These are phyloP conservation scores for Zeuzera pyrina DNA, from an alignment of 2,888 invertebrate genomes.

Conservation along the genomic window DNA sequence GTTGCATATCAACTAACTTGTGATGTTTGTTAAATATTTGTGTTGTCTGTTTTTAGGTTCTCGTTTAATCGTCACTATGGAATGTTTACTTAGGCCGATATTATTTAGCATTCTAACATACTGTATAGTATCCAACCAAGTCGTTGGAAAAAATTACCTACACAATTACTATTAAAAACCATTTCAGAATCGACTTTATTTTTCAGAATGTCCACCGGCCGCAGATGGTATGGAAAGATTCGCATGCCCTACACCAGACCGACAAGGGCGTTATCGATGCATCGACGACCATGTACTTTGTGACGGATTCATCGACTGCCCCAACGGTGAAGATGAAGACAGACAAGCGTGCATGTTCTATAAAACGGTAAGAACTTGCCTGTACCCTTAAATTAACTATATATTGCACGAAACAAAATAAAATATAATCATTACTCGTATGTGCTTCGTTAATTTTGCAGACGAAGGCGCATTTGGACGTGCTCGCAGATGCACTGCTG, in stretches of 20 bases:
- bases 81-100: too few relatives aligned
- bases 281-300: constrained; percentile 96
- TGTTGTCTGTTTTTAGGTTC: too few relatives aligned
- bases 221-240: constrained; percentile 96
- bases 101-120: too few relatives aligned
- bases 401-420: background rate
- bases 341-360: constrained; percentile 96
- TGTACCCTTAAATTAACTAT: background rate
- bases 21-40: too few relatives aligned
- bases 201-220: constrained; percentile 92
- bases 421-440: background rate
- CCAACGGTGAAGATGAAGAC: constrained; percentile 93
- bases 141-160: too few relatives aligned
- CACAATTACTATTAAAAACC: too few relatives aligned
- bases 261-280: constrained; percentile 93
- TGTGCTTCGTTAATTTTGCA: constrained; percentile 57
- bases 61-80: too few relatives aligned
- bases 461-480: constrained; percentile 96
- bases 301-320: constrained; percentile 96
- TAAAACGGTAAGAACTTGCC: constrained; percentile 82
- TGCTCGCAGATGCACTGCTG: constrained; percentile 92
- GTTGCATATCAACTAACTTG: too few relatives aligned
- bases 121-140: too few relatives aligned
- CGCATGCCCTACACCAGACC: constrained; percentile 93
- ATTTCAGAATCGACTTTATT: constrained; percentile 1